These are phyloP conservation scores for Oreotrochilus melanogaster DNA, from an alignment of 2,113 vertebrate species.

Conservation along the genomic window DNA sequence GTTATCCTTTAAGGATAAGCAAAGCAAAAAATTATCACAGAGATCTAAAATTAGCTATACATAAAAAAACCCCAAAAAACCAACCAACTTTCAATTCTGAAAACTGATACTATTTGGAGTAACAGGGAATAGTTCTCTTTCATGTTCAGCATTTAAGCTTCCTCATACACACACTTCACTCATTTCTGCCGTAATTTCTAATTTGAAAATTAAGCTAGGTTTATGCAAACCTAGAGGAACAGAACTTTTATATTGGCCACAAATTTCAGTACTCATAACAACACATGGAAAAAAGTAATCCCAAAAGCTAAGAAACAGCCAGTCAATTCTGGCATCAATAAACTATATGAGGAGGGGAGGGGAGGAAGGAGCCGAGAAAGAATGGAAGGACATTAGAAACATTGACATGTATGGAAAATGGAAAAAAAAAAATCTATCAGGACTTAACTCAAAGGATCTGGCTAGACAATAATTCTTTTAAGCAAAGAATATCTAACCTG, in stretches of 20 bases:
- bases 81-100: not conserved
- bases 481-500: not conserved
- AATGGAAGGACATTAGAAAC: not conserved
- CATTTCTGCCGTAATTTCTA: not conserved
- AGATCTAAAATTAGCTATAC: not conserved
- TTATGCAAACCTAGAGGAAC: not conserved
- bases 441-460: not conserved
- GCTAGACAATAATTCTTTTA: not conserved
- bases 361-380: not conserved
- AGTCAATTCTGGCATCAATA: not conserved
- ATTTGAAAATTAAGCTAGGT: not conserved
- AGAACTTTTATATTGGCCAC: not conserved
- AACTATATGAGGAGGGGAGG: accelerated
- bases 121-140: not conserved
- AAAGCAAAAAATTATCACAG: not conserved
- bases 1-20: not conserved
- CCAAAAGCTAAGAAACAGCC: not conserved
- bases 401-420: not conserved
- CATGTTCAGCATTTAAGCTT: not conserved
- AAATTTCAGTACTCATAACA: not conserved
- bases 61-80: not conserved
- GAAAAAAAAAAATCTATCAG: not conserved
- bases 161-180: not conserved
- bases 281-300: not conserved
- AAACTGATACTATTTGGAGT: not conserved